These are phyloP conservation scores for Erpetoichthys calabaricus DNA, from an alignment of 2,797 vertebrate genomes.

Conservation along the genomic window DNA sequence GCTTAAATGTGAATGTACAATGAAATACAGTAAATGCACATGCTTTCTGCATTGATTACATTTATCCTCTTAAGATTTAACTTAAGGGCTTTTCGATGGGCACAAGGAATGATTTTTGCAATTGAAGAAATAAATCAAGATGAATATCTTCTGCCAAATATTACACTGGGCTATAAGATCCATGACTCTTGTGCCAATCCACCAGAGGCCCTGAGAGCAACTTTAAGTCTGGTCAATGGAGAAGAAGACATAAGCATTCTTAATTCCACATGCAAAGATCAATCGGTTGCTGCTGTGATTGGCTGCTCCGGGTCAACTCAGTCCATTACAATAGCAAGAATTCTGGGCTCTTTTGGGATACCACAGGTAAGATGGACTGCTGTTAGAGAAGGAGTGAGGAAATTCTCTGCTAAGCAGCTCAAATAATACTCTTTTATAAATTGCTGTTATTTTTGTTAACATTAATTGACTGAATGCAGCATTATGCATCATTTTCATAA, in stretches of 20 bases:
- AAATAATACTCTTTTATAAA: no score
- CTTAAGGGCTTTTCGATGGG: conserved; percentile 51
- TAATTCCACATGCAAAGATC: conserved; percentile 27
- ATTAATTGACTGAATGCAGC: no score
- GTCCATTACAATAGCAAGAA: conserved; percentile 52
- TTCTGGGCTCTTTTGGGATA: conserved; percentile 43
- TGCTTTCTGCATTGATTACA: not conserved
- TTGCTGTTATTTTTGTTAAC: no score
- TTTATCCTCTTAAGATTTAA: conserved; percentile 37
- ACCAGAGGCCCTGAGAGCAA: conserved; percentile 45
- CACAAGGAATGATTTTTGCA: conserved; percentile 48
- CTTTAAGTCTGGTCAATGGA: conserved; percentile 41
- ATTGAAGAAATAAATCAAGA: conserved; percentile 49
- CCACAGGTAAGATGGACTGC: conserved; percentile 36
- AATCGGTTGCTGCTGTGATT: conserved; percentile 41
- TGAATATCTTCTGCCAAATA: conserved; percentile 33
- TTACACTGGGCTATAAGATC: conserved; percentile 50
- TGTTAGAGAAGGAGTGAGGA: not conserved
- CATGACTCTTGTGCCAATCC: conserved; percentile 57
- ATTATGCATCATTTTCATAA: no score
- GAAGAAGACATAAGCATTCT: conserved; percentile 17
- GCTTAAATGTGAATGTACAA: not conserved
- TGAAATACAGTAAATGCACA: not conserved
- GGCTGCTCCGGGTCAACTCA: conserved; percentile 54
- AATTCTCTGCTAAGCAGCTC: no score